Base-by-base conservation (phyloP, 30 jellyfish, hydroid and myxozoan genomes). In the Aurelia sp. region DNA sequence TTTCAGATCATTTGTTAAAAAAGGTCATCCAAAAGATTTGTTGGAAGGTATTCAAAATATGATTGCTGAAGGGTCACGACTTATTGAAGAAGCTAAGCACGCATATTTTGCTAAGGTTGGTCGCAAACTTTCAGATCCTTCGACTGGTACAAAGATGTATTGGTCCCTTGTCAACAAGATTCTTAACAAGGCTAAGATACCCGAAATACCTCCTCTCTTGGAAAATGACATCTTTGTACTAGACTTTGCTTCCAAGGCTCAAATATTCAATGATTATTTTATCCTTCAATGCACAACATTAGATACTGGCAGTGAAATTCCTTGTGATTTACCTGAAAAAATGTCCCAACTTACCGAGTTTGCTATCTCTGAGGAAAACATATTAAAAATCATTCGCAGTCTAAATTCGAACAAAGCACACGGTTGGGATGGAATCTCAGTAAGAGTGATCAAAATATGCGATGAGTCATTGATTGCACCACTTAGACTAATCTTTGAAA, bases 131-230 rank as follows among this genome's bases (percentile, higher is more conserved):
- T 38, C 82, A 17, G 76, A 84, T 22, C 80, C 88, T 31, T n/a
- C 51, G 31, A 84, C 67, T 22, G 88, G 93, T 70, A 35, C 38
- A 16, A 84, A 84, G 62, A 53, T n/a, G 48, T 72, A 84, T 41
- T 84, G 89, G 93, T 69, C 93, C 22, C 30, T 73, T 2, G 16
- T 84, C 50, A 84, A 52, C 20, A 22, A 57, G 15, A 31, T 84
- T 38, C 59, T 84, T 8, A 57, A 69, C 41, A 70, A 70, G 20
- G 69, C 72, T 50, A 72, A 51, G 21, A 68, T 70, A 9, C 88
- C 88, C 57, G 67, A 16, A 44, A 72, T 84, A 60, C 81, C 88
- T 16, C 80, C 93, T 52, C 86, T 84, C 16, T 67, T 72, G 62
- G 78, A 69, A 19, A 67, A 58, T 47, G 74, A 63, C 19, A 61